Percentiles rank a stretch among this genome's conserved stretches.
These are phyloP conservation scores for Ceyx cyanopectus DNA, from an alignment of 2,113 vertebrate species.

Conservation along the genomic window DNA sequence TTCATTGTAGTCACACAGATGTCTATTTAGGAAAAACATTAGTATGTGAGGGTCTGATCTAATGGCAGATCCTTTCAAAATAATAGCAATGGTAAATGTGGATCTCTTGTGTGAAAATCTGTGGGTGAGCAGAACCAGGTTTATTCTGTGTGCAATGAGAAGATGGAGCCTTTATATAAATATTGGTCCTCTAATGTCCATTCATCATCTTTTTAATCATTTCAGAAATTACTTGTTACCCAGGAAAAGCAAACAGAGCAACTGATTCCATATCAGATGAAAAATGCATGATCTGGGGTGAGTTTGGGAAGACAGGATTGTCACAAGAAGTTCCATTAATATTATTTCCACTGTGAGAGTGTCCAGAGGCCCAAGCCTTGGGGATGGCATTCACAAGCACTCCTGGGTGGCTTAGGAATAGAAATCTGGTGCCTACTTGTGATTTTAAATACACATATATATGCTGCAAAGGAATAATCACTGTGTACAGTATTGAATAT, in stretches of 20 bases:
- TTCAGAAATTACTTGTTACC: neutral
- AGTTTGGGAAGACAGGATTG: neutral
- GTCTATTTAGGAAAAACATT: neutral
- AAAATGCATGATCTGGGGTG: neutral
- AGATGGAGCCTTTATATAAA: neutral
- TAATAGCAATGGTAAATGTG: neutral
- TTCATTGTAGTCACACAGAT: neutral
- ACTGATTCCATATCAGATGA: neutral
- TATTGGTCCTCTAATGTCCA: neutral
- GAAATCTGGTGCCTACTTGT: neutral
- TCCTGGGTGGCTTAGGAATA: neutral
- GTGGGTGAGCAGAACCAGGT: neutral
- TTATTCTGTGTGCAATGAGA: neutral
- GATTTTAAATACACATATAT: neutral
- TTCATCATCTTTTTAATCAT: neutral
- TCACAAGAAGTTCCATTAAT: neutral
- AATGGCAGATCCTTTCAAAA: neutral
- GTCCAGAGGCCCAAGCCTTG: neutral
- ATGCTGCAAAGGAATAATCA: neutral
- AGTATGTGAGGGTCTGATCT: neutral
- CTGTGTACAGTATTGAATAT: neutral
- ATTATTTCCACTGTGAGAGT: neutral
- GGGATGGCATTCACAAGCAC: neutral
- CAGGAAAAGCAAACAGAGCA: neutral
- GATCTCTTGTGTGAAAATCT: neutral